phyloP scores from a whole-genome alignment of 1,140 invertebrate species.

The Micrasema minimum region DNA sequence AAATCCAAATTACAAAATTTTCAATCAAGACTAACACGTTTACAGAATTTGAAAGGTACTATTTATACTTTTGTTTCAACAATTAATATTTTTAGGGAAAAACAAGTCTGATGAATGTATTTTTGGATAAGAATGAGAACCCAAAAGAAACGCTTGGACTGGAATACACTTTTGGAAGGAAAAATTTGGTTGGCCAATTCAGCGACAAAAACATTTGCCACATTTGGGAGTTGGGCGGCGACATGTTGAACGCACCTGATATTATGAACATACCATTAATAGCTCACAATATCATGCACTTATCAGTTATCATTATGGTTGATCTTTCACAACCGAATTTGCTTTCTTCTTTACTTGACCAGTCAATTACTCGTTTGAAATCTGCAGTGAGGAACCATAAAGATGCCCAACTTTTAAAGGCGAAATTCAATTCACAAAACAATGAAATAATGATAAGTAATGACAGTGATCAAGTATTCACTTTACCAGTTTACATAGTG shows the following conservation, averaged over 20 bases:
- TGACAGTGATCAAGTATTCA: conserved; percentile 7
- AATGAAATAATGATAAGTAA: background rate
- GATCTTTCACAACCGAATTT: conserved; percentile 43
- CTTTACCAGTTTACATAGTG: conserved; percentile 38
- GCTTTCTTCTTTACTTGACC: conserved; percentile 15
- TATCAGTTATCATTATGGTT: conserved; percentile 36
- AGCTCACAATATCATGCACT: conserved; percentile 9
- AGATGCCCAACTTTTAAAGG: conserved; percentile 4
- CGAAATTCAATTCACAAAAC: background rate
- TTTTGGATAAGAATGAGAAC: conserved; percentile 83
- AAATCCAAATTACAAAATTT: too few relatives aligned
- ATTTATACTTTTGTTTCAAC: too few relatives aligned
- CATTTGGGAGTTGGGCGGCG: conserved; percentile 89
- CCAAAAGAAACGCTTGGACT: conserved; percentile 83
- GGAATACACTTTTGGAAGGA: conserved; percentile 88
- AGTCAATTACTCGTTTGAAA: background rate
- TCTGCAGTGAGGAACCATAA: background rate
- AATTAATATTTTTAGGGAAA: conserved; percentile 86
- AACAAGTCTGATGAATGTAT: conserved; percentile 81
- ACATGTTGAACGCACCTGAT: conserved; percentile 34
- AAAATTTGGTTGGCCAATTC: conserved; percentile 79
- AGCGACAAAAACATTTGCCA: conserved; percentile 83
- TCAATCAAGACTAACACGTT: too few relatives aligned
- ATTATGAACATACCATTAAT: conserved; percentile 30
- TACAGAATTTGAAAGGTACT: too few relatives aligned